Conservation (phyloP, 2,888 invertebrate genomes). For the Eumacrocentrus americanus region DNA sequence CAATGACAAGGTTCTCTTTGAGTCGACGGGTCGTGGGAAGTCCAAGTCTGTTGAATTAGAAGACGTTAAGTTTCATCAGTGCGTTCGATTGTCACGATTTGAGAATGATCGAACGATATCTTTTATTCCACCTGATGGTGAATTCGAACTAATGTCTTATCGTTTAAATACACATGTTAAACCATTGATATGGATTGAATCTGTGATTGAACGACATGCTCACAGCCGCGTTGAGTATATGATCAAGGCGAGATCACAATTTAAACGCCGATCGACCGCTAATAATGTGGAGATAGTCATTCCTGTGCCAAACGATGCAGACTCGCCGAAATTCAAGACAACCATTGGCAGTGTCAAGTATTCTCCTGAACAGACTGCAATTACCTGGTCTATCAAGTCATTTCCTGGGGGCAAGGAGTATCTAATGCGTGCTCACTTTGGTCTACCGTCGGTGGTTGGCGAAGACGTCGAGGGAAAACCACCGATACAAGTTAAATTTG, state of each 20-base stretch:
- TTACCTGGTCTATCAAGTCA: conserved; percentile 97
- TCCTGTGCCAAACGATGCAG: conserved; percentile 95
- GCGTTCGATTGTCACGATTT: conserved; percentile 93
- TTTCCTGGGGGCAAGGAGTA: conserved; percentile 99
- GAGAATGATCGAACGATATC: conserved; percentile 98
- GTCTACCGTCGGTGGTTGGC: conserved; percentile 92
- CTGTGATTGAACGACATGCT: conserved; percentile 95
- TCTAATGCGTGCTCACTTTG: conserved; percentile 97
- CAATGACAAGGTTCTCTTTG: conserved; percentile 97
- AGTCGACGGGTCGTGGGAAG: conserved; percentile 95
- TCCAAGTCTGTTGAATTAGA: conserved; percentile 98
- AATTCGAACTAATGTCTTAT: conserved; percentile 99
- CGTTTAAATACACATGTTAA: conserved; percentile 96
- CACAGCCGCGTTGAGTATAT: conserved; percentile 98
- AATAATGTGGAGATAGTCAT: conserved; percentile 98
- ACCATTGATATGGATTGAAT: conserved; percentile 98
- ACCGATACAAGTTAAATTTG: conserved; percentile 98
- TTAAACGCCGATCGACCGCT: conserved; percentile 95
- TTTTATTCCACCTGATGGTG: conserved; percentile 98
- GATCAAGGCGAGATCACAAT: conserved; percentile 99
- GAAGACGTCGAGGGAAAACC: conserved; percentile 96
- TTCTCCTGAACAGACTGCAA: conserved; percentile 94
- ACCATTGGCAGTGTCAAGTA: conserved; percentile 97
- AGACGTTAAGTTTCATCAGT: conserved; percentile 99
- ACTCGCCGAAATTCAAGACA: conserved; percentile 97